Conservation (phyloP, 2,888 invertebrate species). For the Aporophyla lueneburgensis region DNA sequence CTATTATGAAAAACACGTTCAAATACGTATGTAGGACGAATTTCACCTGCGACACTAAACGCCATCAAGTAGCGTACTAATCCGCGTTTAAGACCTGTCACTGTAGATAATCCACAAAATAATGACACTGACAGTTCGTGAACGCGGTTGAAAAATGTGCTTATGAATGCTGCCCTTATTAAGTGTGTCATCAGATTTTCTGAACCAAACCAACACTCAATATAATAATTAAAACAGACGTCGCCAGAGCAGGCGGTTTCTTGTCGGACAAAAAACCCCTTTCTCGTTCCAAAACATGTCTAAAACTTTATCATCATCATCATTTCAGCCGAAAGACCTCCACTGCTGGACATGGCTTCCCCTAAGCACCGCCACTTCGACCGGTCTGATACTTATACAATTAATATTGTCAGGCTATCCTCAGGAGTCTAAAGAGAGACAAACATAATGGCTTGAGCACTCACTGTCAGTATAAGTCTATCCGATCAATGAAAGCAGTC, state of each 20-base stretch:
- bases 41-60: background rate
- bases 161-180: background rate
- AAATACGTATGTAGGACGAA: background rate
- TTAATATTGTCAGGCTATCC: background rate
- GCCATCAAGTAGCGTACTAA: background rate
- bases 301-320: too few species aligned
- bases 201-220: background rate
- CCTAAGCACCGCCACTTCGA: too few species aligned
- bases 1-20: constrained; percentile 1
- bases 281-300: background rate
- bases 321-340: too few species aligned
- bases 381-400: background rate
- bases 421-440: background rate
- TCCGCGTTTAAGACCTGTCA: background rate
- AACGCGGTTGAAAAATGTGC: background rate
- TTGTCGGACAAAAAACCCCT: background rate
- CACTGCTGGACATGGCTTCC: too few species aligned
- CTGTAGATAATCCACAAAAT: background rate
- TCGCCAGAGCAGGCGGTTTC: background rate
- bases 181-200: background rate
- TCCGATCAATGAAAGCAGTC: background rate
- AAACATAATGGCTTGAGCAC: background rate
- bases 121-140: background rate
- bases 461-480: background rate
- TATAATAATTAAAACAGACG: background rate